Conservation (phyloP, 2,888 invertebrate genomes). For the Fissipunctia ypsillon region DNA sequence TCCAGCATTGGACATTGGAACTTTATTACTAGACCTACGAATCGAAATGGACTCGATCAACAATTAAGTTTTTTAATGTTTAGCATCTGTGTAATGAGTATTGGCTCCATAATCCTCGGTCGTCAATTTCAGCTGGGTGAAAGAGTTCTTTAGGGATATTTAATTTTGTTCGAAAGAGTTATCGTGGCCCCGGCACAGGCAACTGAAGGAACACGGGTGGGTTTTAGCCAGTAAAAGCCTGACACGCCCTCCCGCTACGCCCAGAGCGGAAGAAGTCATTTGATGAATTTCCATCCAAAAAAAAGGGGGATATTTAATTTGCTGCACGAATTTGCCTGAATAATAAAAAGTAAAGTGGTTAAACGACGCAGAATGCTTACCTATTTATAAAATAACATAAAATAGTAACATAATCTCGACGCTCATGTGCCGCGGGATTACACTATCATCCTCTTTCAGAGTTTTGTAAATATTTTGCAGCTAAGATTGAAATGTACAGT, state of each 20-base stretch:
- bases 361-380: not conserved
- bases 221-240: too few species aligned
- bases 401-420: not conserved
- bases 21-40: not conserved
- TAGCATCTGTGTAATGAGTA: not conserved
- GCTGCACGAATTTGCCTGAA: not conserved
- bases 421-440: not conserved
- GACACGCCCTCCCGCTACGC: too few species aligned
- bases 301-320: too few species aligned
- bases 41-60: not conserved
- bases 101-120: not conserved
- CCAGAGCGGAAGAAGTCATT: too few species aligned
- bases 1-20: not conserved
- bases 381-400: not conserved
- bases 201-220: too few species aligned
- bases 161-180: too few species aligned
- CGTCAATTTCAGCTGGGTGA: not conserved
- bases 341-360: not conserved
- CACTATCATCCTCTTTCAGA: slow-evolving; percentile 5
- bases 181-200: too few species aligned
- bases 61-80: not conserved
- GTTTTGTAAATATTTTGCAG: slow-evolving; percentile 10
- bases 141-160: too few species aligned
- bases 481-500: not conserved
- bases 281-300: too few species aligned